Base-by-base conservation (phyloP, 2,113 vertebrate genomes). In the Pelvicachromis taeniatus region DNA sequence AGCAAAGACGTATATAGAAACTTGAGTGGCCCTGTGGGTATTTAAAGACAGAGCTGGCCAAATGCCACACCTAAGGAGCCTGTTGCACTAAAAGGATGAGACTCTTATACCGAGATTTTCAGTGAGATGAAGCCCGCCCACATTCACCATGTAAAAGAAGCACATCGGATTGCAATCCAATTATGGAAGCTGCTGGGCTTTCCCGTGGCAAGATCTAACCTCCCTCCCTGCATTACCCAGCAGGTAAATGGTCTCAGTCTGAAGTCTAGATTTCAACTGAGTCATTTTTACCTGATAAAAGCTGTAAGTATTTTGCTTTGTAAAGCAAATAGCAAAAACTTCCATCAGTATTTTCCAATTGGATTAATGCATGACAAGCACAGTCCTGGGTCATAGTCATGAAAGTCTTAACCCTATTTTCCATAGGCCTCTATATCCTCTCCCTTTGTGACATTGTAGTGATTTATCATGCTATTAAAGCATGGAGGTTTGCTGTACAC, bases 31-130 rank as follows among this genome's bases (percentile, higher is more conserved):
- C 85, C 78, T 8, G 17, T 3, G 53, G 56, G 38, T 90, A 92
- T 90, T 93, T 91, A 89, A 93, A 95, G 88, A 90, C 55, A 6
- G 77, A 80, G 58, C 89, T 91, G 89, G 85, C 78, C 11, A 77
- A 87, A 61, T 9, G 84, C 86, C 88, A 87, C 82, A 89, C 70
- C 83, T 87, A 3, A 2, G 79, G 53, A 91, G 88, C 84, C 78
- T 88, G 85, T 75, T 33, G 78, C 50, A 84, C 88, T 92, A 86
- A 95, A 91, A 50, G 91, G 89, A 92, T 92, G 90, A 93, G 42
- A 83, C 73, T 84, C 87, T 94, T 87, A 94, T 92, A 86, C 80
- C 82, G 81, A 90, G 92, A 86, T 91, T 86, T n/a, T 85, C 85
- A 78, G 83, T 40, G 82, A 80, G 83, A 84, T 48, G 6, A 11